A percentile compares a stretch with the other conserved stretches of the same genome.
Evolutionary conservation across 2,888 invertebrate species (phyloP).

Genomic region (Nymphalis urticae): DNA sequence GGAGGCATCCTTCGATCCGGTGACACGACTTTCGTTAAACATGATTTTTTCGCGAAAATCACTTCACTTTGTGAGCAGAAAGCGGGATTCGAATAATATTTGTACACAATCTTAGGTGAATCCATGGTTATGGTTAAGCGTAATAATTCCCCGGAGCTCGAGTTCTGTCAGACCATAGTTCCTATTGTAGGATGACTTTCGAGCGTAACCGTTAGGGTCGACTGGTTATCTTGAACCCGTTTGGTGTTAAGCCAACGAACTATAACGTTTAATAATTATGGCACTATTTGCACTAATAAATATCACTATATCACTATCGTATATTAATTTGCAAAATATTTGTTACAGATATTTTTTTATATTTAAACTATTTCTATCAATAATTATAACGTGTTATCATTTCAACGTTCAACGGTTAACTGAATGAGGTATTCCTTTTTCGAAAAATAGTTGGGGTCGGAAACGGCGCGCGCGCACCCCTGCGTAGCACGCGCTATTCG

Average conservation of each 20-base stretch:
- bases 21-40: slow-evolving; percentile 58
- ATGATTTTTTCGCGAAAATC: slow-evolving; percentile 69
- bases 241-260: neutral
- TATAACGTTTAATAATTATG: neutral
- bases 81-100: slow-evolving; percentile 90
- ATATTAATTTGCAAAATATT: no score
- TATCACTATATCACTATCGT: no score
- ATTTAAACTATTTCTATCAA: neutral
- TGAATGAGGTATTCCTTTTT: slow-evolving; percentile 53
- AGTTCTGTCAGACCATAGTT: slow-evolving; percentile 53
- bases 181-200: slow-evolving; percentile 52
- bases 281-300: neutral
- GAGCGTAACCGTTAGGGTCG: slow-evolving; percentile 55
- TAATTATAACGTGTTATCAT: slow-evolving; percentile 44
- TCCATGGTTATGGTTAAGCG: slow-evolving; percentile 62
- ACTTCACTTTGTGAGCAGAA: slow-evolving; percentile 90
- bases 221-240: slow-evolving; percentile 33
- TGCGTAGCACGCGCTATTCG: slow-evolving; percentile 67
- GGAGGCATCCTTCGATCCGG: slow-evolving; percentile 68
- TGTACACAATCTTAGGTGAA: slow-evolving; percentile 78
- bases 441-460: slow-evolving; percentile 63
- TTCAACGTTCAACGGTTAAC: slow-evolving; percentile 68
- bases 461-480: slow-evolving; percentile 75
- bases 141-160: slow-evolving; percentile 14
- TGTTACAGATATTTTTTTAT: no score